phyloP scores from a whole-genome alignment of 1,140 invertebrate species.

The Drosophila bifasciata region DNA sequence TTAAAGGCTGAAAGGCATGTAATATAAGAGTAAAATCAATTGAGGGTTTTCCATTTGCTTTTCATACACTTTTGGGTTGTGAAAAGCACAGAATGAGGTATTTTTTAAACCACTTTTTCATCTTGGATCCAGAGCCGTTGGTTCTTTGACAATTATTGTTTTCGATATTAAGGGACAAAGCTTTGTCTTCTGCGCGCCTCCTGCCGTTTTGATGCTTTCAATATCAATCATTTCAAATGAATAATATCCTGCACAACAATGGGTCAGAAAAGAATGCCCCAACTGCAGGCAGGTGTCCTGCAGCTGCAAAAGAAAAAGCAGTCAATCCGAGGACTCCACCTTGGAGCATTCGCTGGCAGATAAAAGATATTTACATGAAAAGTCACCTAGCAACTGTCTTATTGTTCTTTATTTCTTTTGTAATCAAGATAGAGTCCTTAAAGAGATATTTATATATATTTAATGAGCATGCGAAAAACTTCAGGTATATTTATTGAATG shows the following conservation, averaged over 20 bases:
- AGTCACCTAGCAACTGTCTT: conserved; percentile 1
- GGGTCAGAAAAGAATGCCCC: background rate
- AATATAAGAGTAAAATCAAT: conserved; percentile 56
- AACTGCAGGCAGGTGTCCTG: conserved; percentile 13
- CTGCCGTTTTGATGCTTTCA: background rate
- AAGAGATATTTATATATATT: too few relatives aligned
- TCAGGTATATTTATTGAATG: background rate
- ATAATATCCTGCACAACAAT: too few relatives aligned
- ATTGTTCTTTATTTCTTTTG: conserved; percentile 1
- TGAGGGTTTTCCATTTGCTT: conserved; percentile 22
- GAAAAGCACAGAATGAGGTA: too few relatives aligned
- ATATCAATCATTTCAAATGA: too few relatives aligned
- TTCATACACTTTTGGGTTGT: background rate
- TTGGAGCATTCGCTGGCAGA: too few relatives aligned
- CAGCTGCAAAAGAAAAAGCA: conserved; percentile 37
- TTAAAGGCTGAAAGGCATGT: background rate
- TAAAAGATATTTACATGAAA: too few relatives aligned
- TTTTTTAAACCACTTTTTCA: too few relatives aligned
- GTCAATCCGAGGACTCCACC: background rate
- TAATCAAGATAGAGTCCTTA: background rate
- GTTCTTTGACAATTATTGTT: conserved; percentile 20
- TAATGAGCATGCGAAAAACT: background rate
- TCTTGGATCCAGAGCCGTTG: too few relatives aligned
- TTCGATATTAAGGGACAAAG: conserved; percentile 10
- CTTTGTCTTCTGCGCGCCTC: conserved; percentile 17